Evolutionary conservation across 2,888 invertebrate species (phyloP).

Genomic region (Heliconius sara): DNA sequence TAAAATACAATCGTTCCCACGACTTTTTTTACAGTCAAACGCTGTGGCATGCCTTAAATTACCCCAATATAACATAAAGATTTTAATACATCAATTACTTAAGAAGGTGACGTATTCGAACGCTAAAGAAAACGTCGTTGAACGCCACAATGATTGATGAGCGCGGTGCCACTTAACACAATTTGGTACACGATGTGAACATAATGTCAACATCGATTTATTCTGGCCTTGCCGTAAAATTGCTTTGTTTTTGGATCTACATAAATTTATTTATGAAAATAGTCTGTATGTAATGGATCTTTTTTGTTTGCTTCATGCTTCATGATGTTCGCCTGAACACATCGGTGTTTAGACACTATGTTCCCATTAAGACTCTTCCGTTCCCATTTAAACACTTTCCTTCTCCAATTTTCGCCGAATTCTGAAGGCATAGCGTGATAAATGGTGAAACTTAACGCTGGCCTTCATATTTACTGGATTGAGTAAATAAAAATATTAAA

Average conservation of each 20-base stretch:
- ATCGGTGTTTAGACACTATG: too few relatives aligned
- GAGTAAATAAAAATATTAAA: too few relatives aligned
- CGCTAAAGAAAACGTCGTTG: constrained; percentile 29
- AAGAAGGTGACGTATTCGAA: constrained; percentile 10
- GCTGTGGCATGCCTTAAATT: too few relatives aligned
- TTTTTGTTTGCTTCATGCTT: not conserved
- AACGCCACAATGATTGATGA: constrained; percentile 28
- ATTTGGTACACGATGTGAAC: constrained; percentile 24
- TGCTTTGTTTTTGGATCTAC: constrained; percentile 15
- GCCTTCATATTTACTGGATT: too few relatives aligned
- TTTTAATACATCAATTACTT: constrained; percentile 17
- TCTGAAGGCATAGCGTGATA: too few relatives aligned
- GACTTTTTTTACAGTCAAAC: too few relatives aligned
- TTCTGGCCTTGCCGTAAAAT: constrained; percentile 18
- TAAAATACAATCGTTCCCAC: not conserved
- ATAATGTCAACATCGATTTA: constrained; percentile 29
- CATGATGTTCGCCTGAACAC: not conserved
- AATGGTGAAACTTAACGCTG: too few relatives aligned
- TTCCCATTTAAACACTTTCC: too few relatives aligned
- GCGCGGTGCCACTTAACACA: constrained; percentile 25
- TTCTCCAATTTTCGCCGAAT: too few relatives aligned
- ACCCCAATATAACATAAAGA: not conserved
- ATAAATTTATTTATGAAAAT: not conserved
- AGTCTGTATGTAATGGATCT: not conserved
- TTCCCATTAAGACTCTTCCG: too few relatives aligned